Base-by-base conservation (phyloP, 1,140 invertebrate genomes). In the Drosophila mayri region DNA sequence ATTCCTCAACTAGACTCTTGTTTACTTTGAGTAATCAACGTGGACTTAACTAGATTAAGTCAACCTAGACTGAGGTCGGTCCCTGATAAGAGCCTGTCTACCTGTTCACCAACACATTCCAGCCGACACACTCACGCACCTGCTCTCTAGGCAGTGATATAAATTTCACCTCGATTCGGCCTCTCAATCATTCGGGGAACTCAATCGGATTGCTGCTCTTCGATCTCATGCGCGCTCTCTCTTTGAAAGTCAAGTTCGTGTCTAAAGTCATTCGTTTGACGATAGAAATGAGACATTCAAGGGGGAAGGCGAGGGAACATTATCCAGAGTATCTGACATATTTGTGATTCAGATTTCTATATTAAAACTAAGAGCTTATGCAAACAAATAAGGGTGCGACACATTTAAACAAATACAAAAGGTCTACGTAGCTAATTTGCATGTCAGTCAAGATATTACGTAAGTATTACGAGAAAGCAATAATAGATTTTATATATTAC, bases 21-120 rank as follows among this genome's bases (percentile, higher is more conserved):
- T 71, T 70, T 71, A 47, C 18, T 49, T 58, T 37, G 46, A 52
- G 37, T 38, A 66, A 66, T 37, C 65, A 25, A 18, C 16, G 49
- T 70, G 18, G 41, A 70, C 32, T 70, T 22, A 71, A 71, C 20
- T 35, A 59, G 66, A 71, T 59, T 71, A 71, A 59, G 37, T 60
- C 66, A 41, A 32, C 65, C 20, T 47, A 58, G 20, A 22, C 55
- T 2, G 32, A 61, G 40, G 32, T 14, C 20, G 1, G 7, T 50
- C 14, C 2, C 66, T 71, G 66, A 71, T 72, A 71, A 71, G 43
- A 71, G 7, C 11, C 50, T 22, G 16, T 40, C 49, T 72, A 71
- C 68, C 65, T 59, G 43, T n/a, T 50, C 30, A 30, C 43, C 40
- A 35, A 65, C 61, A 65, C 28, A 71, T 16, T 64, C 32, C 16